A percentile compares a stretch with the other conserved stretches of the same genome.
These are phyloP conservation scores for Drosophila pachea DNA, from an alignment of 1,140 invertebrate genomes.

Conservation along the genomic window DNA sequence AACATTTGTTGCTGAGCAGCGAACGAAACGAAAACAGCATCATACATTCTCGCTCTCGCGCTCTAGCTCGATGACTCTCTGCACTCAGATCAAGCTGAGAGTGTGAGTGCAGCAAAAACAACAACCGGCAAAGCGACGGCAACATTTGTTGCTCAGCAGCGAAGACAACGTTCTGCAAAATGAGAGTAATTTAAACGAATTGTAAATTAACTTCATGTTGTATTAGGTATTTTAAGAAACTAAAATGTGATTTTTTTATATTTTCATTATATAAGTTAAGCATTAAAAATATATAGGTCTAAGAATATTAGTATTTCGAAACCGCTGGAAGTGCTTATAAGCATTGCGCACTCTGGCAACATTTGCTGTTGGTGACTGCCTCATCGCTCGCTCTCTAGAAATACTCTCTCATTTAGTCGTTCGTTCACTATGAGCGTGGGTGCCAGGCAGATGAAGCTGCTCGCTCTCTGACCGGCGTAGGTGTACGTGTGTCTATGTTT, in stretches of 20 bases:
- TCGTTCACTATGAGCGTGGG: slow-evolving; percentile 25
- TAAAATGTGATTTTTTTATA: too few species aligned
- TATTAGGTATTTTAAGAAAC: too few species aligned
- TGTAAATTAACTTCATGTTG: too few species aligned
- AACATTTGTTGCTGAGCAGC: slow-evolving; percentile 21
- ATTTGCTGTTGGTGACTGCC: too few species aligned
- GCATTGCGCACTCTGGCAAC: neutral
- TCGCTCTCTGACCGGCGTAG: slow-evolving; percentile 21
- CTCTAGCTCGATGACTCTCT: neutral
- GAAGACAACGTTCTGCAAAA: neutral
- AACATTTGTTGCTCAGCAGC: slow-evolving; percentile 27
- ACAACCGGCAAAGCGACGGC: slow-evolving; percentile 25
- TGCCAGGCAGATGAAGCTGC: slow-evolving; percentile 17
- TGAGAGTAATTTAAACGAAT: too few species aligned
- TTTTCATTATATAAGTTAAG: neutral
- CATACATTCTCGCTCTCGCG: neutral
- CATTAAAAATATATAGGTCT: neutral
- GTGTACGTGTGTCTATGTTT: slow-evolving; percentile 5
- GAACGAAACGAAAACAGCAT: neutral
- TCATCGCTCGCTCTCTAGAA: neutral
- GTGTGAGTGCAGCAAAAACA: slow-evolving; percentile 18
- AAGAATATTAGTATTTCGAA: neutral
- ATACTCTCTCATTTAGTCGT: neutral
- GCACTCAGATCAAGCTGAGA: slow-evolving; percentile 24
- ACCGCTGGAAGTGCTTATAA: neutral